These are phyloP conservation scores for Glaucopsyche alexis DNA, from an alignment of 2,888 invertebrate genomes.

Conservation along the genomic window DNA sequence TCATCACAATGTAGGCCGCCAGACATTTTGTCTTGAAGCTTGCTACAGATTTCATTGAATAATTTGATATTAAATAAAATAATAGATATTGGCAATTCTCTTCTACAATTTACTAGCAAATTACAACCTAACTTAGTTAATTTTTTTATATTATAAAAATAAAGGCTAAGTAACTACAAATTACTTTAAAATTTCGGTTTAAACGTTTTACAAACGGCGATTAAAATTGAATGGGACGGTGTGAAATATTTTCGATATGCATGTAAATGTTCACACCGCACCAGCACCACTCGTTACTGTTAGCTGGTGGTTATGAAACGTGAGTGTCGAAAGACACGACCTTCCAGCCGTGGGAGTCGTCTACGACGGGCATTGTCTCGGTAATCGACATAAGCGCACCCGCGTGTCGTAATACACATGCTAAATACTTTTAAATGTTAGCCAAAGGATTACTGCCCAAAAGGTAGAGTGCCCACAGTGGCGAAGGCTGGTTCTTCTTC, in stretches of 20 bases:
- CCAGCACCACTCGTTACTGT: slow-evolving; percentile 40
- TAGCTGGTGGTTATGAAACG: slow-evolving; percentile 68
- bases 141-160: no score
- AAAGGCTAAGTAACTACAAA: background rate
- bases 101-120: no score
- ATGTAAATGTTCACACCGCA: slow-evolving; percentile 32
- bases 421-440: slow-evolving; percentile 37
- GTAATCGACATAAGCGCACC: slow-evolving; percentile 65
- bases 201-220: slow-evolving; percentile 9
- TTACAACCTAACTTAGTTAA: no score
- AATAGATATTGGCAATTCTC: no score
- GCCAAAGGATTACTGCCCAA: no score
- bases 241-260: slow-evolving; percentile 24
- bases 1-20: no score
- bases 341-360: slow-evolving; percentile 75
- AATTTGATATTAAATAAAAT: no score
- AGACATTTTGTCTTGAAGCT: no score
- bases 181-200: background rate
- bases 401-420: slow-evolving; percentile 55
- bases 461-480: no score
- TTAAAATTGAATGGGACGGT: background rate
- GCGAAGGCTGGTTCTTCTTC: no score
- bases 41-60: no score
- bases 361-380: slow-evolving; percentile 73
- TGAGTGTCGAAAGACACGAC: slow-evolving; percentile 75